Conservation (phyloP, 2,888 invertebrate species). For the Caenorhabditis japonica region DNA sequence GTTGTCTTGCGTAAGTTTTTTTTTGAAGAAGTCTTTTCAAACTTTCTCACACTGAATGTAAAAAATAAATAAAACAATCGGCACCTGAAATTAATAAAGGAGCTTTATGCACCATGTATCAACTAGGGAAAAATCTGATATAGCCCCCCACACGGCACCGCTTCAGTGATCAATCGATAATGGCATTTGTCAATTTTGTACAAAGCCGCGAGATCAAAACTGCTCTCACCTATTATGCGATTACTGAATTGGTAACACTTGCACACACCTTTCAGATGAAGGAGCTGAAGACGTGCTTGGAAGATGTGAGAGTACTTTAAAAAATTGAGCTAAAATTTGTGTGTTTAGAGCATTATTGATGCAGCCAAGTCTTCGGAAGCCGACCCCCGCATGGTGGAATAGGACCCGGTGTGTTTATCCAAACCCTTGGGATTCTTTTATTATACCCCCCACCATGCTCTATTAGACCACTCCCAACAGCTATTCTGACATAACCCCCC, state of each 20-base stretch:
- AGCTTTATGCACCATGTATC: neutral
- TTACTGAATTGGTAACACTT: constrained; percentile 43
- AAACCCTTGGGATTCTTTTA: too few relatives aligned
- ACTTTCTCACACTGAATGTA: too few relatives aligned
- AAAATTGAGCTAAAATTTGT: neutral
- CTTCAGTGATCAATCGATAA: constrained; percentile 50
- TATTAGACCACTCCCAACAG: too few relatives aligned
- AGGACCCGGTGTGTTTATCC: too few relatives aligned
- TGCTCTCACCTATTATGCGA: constrained; percentile 41
- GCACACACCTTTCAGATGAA: constrained; percentile 51
- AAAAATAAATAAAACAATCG: too few relatives aligned
- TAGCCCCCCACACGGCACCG: too few relatives aligned
- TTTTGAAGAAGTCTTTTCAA: neutral
- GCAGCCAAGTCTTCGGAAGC: constrained; percentile 40
- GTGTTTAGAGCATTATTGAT: constrained; percentile 34
- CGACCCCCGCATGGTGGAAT: too few relatives aligned
- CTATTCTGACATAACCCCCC: too few relatives aligned
- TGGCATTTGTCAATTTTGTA: constrained; percentile 47
- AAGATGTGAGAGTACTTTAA: constrained; percentile 22
- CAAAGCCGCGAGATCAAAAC: constrained; percentile 42
- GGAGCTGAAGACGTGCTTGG: constrained; percentile 33
- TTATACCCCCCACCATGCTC: too few relatives aligned
- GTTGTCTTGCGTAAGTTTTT: constrained; percentile 21
- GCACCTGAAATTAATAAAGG: too few relatives aligned
- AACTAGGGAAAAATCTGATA: too few relatives aligned